These are phyloP conservation scores for Albula glossodonta DNA, from an alignment of 2,113 vertebrate genomes.

Conservation along the genomic window DNA sequence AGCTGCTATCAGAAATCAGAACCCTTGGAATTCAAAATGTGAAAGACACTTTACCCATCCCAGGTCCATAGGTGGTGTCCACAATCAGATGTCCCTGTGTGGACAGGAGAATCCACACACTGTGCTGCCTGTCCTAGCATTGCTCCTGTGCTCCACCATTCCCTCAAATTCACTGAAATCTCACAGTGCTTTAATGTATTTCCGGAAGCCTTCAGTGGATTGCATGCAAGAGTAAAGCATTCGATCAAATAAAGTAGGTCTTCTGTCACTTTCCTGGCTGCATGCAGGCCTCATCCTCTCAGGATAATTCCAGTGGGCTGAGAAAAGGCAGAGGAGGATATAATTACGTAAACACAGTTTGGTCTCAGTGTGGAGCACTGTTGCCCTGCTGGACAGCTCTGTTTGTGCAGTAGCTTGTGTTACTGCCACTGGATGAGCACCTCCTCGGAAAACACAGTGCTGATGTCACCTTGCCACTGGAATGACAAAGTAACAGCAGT, in stretches of 20 bases:
- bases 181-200: background rate
- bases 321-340: slow-evolving; percentile 12
- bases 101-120: background rate
- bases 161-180: background rate
- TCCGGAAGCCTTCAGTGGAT: background rate
- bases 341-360: slow-evolving; percentile 10
- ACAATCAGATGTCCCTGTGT: too few relatives aligned
- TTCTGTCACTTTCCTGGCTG: slow-evolving; percentile 3
- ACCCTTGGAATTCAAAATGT: background rate
- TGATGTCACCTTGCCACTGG: background rate
- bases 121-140: background rate
- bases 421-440: background rate
- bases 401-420: background rate
- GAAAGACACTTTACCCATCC: background rate
- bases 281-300: background rate
- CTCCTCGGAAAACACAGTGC: background rate
- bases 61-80: too few relatives aligned
- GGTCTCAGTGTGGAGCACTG: background rate
- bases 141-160: background rate
- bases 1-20: background rate
- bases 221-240: background rate
- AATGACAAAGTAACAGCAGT: background rate
- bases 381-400: background rate
- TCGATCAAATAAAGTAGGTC: background rate
- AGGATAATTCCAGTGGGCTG: slow-evolving; percentile 9